Percentiles rank a stretch among this genome's conserved stretches.
These are phyloP conservation scores for Acholoe squamosa DNA, from an alignment of 2,888 invertebrate genomes.

Conservation along the genomic window DNA sequence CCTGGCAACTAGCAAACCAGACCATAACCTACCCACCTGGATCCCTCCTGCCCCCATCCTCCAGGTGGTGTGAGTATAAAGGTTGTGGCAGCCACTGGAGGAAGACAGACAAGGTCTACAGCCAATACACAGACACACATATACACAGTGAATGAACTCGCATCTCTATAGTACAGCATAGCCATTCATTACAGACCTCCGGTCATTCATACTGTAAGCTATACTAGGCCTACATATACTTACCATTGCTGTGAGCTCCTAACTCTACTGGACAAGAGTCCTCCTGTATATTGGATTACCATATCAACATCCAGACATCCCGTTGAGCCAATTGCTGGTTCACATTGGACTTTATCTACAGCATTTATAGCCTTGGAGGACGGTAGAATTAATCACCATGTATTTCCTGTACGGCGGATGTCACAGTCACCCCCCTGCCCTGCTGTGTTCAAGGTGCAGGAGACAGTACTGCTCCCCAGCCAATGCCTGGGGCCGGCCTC, in stretches of 20 bases:
- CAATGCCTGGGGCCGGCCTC: constrained; percentile 51
- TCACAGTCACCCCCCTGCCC: constrained; percentile 53
- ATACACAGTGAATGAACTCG: not conserved
- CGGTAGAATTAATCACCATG: not conserved
- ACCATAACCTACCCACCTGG: not conserved
- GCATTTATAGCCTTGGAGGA: no score
- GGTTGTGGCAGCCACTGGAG: not conserved
- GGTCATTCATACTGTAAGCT: no score
- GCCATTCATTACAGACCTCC: no score
- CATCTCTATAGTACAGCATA: not conserved
- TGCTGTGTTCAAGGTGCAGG: constrained; percentile 45
- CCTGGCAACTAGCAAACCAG: constrained; percentile 49
- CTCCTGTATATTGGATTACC: no score
- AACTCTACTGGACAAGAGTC: no score
- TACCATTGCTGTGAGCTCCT: no score
- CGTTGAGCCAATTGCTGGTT: no score
- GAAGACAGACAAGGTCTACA: not conserved
- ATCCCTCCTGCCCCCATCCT: not conserved
- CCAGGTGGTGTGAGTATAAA: not conserved
- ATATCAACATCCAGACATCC: no score
- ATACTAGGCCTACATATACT: no score
- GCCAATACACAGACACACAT: not conserved
- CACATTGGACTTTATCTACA: no score
- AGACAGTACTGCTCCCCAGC: constrained; percentile 53
- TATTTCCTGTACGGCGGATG: constrained; percentile 58